These are phyloP conservation scores for Venustaconcha ellipsiformis DNA, from an alignment of 1,140 invertebrate species.

Conservation along the genomic window DNA sequence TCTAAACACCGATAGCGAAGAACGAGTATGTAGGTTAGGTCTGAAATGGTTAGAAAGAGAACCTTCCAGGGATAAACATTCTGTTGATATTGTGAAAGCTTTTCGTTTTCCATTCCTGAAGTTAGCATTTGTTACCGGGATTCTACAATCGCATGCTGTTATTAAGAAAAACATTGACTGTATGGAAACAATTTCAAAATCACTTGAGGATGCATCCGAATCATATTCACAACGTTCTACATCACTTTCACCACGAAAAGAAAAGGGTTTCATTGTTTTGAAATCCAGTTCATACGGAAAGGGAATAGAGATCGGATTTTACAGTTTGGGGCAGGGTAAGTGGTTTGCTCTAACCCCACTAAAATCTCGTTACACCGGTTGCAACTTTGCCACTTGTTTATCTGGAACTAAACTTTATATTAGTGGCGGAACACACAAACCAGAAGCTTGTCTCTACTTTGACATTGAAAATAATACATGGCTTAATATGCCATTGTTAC, in stretches of 20 bases:
- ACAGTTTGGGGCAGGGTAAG: slow-evolving; percentile 14
- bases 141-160: slow-evolving; percentile 4
- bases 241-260: slow-evolving; percentile 11
- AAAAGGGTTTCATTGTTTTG: slow-evolving; percentile 23
- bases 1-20: slow-evolving; percentile 27
- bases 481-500: slow-evolving; percentile 13
- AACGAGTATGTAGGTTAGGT: slow-evolving; percentile 27
- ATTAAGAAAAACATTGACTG: not conserved
- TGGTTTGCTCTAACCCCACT: slow-evolving; percentile 14
- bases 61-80: not conserved
- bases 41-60: slow-evolving; percentile 25
- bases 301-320: slow-evolving; percentile 17
- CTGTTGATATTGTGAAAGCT: slow-evolving; percentile 13
- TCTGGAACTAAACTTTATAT: slow-evolving; percentile 13
- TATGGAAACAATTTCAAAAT: slow-evolving; percentile 5
- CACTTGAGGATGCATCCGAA: not conserved
- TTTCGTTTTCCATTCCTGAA: slow-evolving; percentile 26
- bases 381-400: slow-evolving; percentile 14
- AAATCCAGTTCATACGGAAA: slow-evolving; percentile 11
- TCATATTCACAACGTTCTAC: not conserved
- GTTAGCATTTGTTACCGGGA: not conserved
- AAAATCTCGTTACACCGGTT: slow-evolving; percentile 9
- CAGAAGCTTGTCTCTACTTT: slow-evolving; percentile 10
- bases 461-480: slow-evolving; percentile 12
- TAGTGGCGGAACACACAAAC: slow-evolving; percentile 9